A percentile compares a stretch with the other conserved stretches of the same genome.
These are phyloP conservation scores for Myodes glareolus DNA, from an alignment of 2,113 vertebrate species.

Conservation along the genomic window DNA sequence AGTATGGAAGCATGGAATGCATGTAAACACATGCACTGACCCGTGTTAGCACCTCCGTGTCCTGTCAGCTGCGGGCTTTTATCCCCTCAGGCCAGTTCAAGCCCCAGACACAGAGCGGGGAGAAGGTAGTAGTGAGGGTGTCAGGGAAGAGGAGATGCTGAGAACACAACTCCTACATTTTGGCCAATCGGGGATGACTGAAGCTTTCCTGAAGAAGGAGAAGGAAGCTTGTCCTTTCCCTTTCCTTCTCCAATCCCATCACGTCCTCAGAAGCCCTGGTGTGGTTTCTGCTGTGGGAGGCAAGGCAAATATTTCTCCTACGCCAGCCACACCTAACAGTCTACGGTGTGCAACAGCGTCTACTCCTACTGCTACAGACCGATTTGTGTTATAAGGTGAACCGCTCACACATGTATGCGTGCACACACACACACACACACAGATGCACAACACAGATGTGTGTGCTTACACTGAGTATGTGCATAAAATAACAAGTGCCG, in stretches of 20 bases:
- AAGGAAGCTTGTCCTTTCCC: background rate
- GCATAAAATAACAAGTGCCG: background rate
- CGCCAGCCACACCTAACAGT: background rate
- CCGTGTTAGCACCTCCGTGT: background rate
- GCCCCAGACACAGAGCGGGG: background rate
- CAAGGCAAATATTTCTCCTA: background rate
- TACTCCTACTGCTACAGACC: background rate
- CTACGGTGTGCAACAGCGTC: background rate
- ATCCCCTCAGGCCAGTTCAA: background rate
- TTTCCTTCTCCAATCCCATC: background rate
- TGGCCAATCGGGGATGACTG: background rate
- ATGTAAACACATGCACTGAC: background rate
- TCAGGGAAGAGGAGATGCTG: background rate
- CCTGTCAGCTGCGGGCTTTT: background rate
- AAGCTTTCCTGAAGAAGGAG: background rate
- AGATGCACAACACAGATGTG: background rate
- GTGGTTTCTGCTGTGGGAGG: background rate
- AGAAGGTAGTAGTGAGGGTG: background rate
- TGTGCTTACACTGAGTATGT: background rate
- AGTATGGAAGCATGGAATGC: background rate
- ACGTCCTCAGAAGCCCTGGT: background rate
- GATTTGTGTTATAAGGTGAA: slow-evolving; percentile 21
- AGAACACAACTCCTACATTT: background rate
- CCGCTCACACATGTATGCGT: background rate
- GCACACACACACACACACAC: background rate